Conservation (phyloP, 2,797 vertebrate species). For the Hozukius guyotensis region DNA sequence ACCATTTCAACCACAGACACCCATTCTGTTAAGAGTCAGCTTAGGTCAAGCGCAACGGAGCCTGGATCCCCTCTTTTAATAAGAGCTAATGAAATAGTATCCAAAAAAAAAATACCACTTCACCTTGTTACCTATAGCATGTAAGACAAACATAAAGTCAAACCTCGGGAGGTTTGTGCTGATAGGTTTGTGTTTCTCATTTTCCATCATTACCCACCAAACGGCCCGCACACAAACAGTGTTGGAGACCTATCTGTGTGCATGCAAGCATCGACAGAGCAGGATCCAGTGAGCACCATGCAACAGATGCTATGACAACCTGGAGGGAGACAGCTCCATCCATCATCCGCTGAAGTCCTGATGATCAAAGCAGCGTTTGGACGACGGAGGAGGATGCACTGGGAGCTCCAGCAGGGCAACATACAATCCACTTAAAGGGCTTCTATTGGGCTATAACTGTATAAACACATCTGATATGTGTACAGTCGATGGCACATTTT, state of each 20-base stretch:
- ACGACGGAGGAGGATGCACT: slow-evolving; percentile 53
- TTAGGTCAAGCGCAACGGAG: not conserved
- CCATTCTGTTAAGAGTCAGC: slow-evolving; percentile 28
- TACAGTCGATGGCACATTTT: slow-evolving; percentile 23
- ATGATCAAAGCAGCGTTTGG: slow-evolving; percentile 73
- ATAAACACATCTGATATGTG: slow-evolving; percentile 44
- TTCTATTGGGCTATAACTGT: slow-evolving; percentile 40
- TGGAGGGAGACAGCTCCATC: slow-evolving; percentile 76
- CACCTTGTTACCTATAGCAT: slow-evolving; percentile 3
- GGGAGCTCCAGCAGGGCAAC: slow-evolving; percentile 60
- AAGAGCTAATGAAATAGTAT: slow-evolving; percentile 16
- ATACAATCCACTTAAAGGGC: slow-evolving; percentile 52
- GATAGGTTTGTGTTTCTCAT: slow-evolving; percentile 33
- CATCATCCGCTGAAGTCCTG: slow-evolving; percentile 75
- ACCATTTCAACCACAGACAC: slow-evolving; percentile 36
- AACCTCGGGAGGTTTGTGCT: slow-evolving; percentile 1
- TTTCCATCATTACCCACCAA: slow-evolving; percentile 51
- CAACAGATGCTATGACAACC: slow-evolving; percentile 80
- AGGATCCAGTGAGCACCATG: slow-evolving; percentile 52
- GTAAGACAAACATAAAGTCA: slow-evolving; percentile 6
- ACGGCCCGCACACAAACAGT: slow-evolving; percentile 32
- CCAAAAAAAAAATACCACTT: not conserved
- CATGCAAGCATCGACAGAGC: slow-evolving; percentile 44
- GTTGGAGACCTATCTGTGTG: slow-evolving; percentile 45
- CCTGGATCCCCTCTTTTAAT: slow-evolving; percentile 15